Evolutionary conservation across 2,888 invertebrate genomes (phyloP), one percentile per base, ranked within the genome.

Genomic region (Exephanes ischioxanthus): DNA sequence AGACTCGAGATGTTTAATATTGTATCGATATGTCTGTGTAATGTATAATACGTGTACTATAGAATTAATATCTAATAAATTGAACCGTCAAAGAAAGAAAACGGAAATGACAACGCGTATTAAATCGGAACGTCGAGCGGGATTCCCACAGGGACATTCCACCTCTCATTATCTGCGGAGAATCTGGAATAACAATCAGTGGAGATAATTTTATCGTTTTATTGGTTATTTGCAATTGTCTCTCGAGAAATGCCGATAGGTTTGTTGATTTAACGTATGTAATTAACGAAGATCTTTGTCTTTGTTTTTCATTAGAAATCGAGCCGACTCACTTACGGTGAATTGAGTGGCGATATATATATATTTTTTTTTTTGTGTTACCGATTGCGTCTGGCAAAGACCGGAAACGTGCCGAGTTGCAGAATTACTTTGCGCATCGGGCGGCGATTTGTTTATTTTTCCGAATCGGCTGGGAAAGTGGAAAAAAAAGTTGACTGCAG

Each of bases 11-110:
- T 84, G 85, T 87, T 82, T 82, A 79, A 84, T 84, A 86, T 84
- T 87, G 86, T 86, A 86, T 84, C 84, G 86, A 87, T 86, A 86
- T 84, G 81, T 87, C 85, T 86, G 84, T 87, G 86, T 85, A 84
- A 78, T 86, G 80, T 87, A 84, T 79, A 80, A 85, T 87, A 66
- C 83, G 80, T 87, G 87, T 87, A 87, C 82, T 41, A 86, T 87
- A 87, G 86, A 80, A 19, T 70, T 72, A 78, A 71, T 11, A 80
- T 76, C 71, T 72, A 76, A 85, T 85, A 79, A 78, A 85, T 58
- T 63, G 63, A 76, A 63, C 33, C 22, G 14, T 63, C 45, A 19
- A 63, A 33, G 37, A 70, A 53, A 81, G 73, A 71, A 66, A 45
- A 75, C 37, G 61, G n/a, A 71, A 71, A 70, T 37, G 37, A 77